A percentile compares a stretch with the other conserved stretches of the same genome.
Evolutionary conservation across 2,888 invertebrate species (phyloP).

Genomic region (Andrena minutula): DNA sequence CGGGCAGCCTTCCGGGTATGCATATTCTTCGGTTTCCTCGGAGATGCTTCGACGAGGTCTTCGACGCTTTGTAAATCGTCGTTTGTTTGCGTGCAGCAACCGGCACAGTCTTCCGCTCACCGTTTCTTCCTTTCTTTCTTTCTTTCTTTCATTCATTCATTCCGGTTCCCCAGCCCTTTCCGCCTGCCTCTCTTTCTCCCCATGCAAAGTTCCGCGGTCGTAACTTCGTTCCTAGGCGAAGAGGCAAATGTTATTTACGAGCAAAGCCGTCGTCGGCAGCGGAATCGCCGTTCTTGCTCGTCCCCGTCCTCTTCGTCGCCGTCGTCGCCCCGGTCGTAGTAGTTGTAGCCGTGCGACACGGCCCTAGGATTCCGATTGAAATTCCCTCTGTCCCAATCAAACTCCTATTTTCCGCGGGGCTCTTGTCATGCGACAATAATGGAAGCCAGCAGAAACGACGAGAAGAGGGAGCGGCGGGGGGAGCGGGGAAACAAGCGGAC

Average conservation of each 20-base stretch:
- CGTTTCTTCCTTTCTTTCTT: slow-evolving; percentile 26
- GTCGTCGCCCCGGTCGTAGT: slow-evolving; percentile 8
- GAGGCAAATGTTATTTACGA: slow-evolving; percentile 82
- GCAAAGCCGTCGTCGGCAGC: slow-evolving; percentile 56
- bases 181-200: slow-evolving; percentile 37
- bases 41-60: slow-evolving; percentile 42
- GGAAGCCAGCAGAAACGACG: slow-evolving; percentile 55
- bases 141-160: slow-evolving; percentile 21
- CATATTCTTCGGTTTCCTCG: slow-evolving; percentile 42
- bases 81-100: slow-evolving; percentile 64
- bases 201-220: slow-evolving; percentile 69
- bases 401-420: slow-evolving; percentile 80
- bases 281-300: slow-evolving; percentile 33
- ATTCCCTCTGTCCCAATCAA: slow-evolving; percentile 83
- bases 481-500: slow-evolving; percentile 31
- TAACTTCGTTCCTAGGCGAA: slow-evolving; percentile 72
- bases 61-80: slow-evolving; percentile 72
- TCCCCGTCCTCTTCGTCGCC: slow-evolving; percentile 15
- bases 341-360: slow-evolving; percentile 49
- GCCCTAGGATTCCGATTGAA: slow-evolving; percentile 77
- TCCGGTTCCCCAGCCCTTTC: neutral
- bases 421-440: slow-evolving; percentile 75
- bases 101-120: slow-evolving; percentile 25
- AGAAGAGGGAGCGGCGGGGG: neutral
- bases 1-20: slow-evolving; percentile 18